Base-by-base conservation (phyloP, 2,888 invertebrate species). In the Pardosa pseudoannulata region DNA sequence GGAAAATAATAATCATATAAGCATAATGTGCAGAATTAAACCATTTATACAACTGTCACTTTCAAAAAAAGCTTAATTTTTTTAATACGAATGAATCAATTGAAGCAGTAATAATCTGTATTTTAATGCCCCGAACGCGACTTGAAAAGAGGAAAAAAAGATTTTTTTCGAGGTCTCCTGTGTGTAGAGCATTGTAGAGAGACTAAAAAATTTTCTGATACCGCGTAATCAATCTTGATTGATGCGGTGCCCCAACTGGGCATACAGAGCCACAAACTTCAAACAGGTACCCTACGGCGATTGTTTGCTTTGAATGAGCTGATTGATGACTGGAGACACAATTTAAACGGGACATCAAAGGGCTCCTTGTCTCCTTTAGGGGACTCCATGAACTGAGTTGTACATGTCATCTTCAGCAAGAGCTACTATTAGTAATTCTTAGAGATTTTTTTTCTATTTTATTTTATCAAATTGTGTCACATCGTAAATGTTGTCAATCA, bases 231-330 rank as follows among this genome's bases (percentile, higher is more conserved):
- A 82, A 82, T 82, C 82, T 82, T 82, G 82, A 82, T 82, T 68
- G 82, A 82, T 82, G 75, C 36, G 67, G 73, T 39, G 56, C 73
- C 39, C 74, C 67, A 62, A 31, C 64, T 75, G 64, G 64, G 67
- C 67, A 16, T 36, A 74, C 68, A 81, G 81, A 67, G 68, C 81
- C 71, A 64, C 82, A 76, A 82, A 82, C 76, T 76, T 71, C 82
- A 82, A 56, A 82, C 82, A 82, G 82, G 82, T 82, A 75, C 76
- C 73, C 71, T 67, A 27, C 46, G 80, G 73, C 82, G 71, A 82
- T 82, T 82, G 82, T 82, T 82, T 76, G 82, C 82, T 82, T 76
- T 82, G 75, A 76, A 82, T 82, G 76, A 82, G 41, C 82, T 82
- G 82, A 82, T 75, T 70, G 82, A 82, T 82, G 82, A 65, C 36